Percentiles rank a stretch among this genome's conserved stretches.
Evolutionary conservation across 2,113 vertebrate species (phyloP).

Genomic region (Caretta caretta): DNA sequence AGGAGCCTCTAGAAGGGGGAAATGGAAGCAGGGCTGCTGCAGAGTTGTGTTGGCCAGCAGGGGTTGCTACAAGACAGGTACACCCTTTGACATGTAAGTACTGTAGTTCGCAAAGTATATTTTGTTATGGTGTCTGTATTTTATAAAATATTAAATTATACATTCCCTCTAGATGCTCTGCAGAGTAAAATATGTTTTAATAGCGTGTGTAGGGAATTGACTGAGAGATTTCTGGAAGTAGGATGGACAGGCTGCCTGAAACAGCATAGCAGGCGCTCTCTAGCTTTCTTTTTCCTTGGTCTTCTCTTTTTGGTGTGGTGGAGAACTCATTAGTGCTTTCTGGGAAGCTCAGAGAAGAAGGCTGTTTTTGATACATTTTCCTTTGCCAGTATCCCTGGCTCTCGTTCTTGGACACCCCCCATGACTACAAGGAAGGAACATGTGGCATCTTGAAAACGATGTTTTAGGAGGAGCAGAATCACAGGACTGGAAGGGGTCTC

Average conservation of each 20-base stretch:
- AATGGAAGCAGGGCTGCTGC: not conserved
- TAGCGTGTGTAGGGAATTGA: constrained; percentile 38
- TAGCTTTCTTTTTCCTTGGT: constrained; percentile 42
- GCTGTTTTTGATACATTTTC: constrained; percentile 68
- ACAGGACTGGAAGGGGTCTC: too few species aligned
- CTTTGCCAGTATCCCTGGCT: constrained; percentile 61
- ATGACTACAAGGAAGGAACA: constrained; percentile 29
- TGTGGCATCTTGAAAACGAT: constrained; percentile 34
- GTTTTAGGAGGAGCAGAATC: not conserved
- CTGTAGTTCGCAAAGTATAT: not conserved
- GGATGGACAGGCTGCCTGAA: not conserved
- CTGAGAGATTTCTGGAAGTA: not conserved
- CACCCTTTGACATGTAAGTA: not conserved
- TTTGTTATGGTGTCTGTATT: not conserved
- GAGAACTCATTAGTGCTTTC: constrained; percentile 40
- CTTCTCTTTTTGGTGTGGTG: constrained; percentile 1
- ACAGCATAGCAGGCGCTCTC: constrained; percentile 37
- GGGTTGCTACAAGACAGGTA: too few species aligned
- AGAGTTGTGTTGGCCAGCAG: not conserved
- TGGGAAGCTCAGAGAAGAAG: constrained; percentile 68
- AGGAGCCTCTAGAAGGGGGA: not conserved
- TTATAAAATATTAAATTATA: not conserved
- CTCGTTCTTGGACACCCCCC: constrained; percentile 60
- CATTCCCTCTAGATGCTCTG: not conserved
- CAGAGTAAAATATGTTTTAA: constrained; percentile 34